Percentiles rank a stretch among this genome's conserved stretches.
Evolutionary conservation across 2,888 invertebrate genomes (phyloP).

Genomic region (Lymantria dispar): DNA sequence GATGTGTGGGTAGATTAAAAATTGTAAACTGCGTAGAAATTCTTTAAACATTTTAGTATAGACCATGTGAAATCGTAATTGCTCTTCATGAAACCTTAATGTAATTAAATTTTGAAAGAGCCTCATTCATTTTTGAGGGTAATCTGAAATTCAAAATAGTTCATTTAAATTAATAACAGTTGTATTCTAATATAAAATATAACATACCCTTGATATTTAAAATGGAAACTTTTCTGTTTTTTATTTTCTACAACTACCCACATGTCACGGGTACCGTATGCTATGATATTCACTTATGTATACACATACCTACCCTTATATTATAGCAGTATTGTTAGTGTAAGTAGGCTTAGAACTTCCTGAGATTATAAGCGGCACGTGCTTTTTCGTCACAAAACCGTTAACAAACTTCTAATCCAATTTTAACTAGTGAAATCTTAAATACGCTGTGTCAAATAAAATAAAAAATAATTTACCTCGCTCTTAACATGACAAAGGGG

Average conservation of each 20-base stretch:
- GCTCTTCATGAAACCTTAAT: too few species aligned
- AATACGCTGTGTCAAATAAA: not conserved
- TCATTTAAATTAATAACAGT: too few species aligned
- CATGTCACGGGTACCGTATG: slow-evolving; percentile 62
- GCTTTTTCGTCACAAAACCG: slow-evolving; percentile 24
- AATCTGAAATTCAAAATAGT: too few species aligned
- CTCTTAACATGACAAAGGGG: not conserved
- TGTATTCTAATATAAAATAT: not conserved
- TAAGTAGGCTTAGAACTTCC: slow-evolving; percentile 75
- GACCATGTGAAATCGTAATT: too few species aligned
- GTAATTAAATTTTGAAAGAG: too few species aligned
- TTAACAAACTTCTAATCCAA: slow-evolving; percentile 3
- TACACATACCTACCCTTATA: slow-evolving; percentile 62
- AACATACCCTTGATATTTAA: not conserved
- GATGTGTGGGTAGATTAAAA: slow-evolving; percentile 47
- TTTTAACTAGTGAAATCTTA: slow-evolving; percentile 5
- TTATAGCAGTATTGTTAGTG: slow-evolving; percentile 76
- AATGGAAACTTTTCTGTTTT: not conserved
- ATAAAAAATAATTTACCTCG: not conserved
- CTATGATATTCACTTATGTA: slow-evolving; percentile 66
- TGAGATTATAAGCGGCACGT: slow-evolving; percentile 58
- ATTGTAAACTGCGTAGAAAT: not conserved
- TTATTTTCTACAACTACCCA: slow-evolving; percentile 28
- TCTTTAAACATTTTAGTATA: too few species aligned
- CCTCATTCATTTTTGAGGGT: too few species aligned